Percentiles rank a stretch among this genome's conserved stretches.
Evolutionary conservation across 2,113 vertebrate species (phyloP).

Genomic region (Orthochromis malagaraziensis): DNA sequence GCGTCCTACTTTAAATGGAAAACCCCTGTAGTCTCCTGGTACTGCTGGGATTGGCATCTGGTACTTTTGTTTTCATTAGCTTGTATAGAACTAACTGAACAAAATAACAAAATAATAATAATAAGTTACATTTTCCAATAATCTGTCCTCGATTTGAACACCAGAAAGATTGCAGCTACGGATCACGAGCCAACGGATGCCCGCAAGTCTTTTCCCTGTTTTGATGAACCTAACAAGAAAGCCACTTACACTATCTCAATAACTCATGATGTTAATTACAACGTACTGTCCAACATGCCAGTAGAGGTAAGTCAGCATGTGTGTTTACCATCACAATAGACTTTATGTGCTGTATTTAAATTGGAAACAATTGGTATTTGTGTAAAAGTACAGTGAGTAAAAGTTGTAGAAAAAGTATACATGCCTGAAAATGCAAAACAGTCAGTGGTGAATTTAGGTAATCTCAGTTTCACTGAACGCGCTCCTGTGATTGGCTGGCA

Average conservation of each 20-base stretch:
- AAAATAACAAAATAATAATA: background rate
- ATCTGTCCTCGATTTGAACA: slow-evolving; percentile 21
- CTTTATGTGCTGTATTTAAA: background rate
- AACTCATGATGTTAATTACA: slow-evolving; percentile 65
- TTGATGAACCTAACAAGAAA: slow-evolving; percentile 97
- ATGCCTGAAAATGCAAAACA: background rate
- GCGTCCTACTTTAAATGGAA: background rate
- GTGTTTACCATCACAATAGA: background rate
- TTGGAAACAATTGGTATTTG: background rate
- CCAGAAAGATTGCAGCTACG: slow-evolving; percentile 94
- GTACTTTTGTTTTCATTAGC: background rate
- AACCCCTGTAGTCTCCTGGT: background rate
- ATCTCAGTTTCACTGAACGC: background rate
- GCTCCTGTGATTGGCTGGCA: background rate
- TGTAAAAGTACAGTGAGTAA: background rate
- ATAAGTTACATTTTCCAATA: background rate
- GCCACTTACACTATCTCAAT: slow-evolving; percentile 88
- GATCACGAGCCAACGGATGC: slow-evolving; percentile 98
- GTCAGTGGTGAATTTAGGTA: background rate
- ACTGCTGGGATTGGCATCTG: background rate
- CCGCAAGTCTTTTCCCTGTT: slow-evolving; percentile 94
- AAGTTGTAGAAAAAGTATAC: background rate
- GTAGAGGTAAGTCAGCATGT: slow-evolving; percentile 64
- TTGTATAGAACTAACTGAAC: background rate
- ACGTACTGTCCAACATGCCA: slow-evolving; percentile 91